Conservation (phyloP, 2,797 vertebrate genomes). For the Smutsia temminckii region DNA sequence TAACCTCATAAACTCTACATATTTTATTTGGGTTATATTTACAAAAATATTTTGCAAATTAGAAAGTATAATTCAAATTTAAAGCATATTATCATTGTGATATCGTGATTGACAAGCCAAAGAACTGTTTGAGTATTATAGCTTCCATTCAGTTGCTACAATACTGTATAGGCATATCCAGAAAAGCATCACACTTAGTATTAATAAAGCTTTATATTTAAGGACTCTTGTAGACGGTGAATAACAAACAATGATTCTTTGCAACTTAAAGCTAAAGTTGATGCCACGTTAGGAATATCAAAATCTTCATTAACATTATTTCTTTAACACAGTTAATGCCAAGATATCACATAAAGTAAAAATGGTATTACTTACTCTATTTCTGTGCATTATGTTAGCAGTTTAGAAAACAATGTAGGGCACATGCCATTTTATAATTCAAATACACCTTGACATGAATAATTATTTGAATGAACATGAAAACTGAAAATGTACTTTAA, state of each 20-base stretch:
- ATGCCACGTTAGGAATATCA: not conserved
- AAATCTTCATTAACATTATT: not conserved
- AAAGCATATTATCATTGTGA: not conserved
- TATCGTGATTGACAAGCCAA: not conserved
- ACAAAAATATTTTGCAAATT: not conserved
- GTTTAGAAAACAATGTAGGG: not conserved
- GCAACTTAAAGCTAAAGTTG: not conserved
- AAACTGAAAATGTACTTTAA: not conserved
- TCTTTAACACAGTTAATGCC: not conserved
- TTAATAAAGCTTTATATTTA: not conserved
- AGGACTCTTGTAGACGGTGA: not conserved
- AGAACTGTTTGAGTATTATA: not conserved
- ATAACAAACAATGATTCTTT: not conserved
- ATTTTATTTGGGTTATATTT: not conserved
- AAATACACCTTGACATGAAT: not conserved
- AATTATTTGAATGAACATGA: conserved; percentile 2
- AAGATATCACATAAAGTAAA: not conserved
- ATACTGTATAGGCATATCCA: not conserved
- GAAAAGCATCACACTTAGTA: not conserved
- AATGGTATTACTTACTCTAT: not conserved
- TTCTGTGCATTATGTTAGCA: not conserved
- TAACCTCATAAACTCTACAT: not conserved
- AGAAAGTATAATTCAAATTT: not conserved
- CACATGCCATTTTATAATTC: not conserved
- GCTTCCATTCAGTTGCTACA: not conserved